Evolutionary conservation across 1,140 invertebrate species (phyloP), one percentile per base, ranked within the genome.

Genomic region (Saccostrea echinata): DNA sequence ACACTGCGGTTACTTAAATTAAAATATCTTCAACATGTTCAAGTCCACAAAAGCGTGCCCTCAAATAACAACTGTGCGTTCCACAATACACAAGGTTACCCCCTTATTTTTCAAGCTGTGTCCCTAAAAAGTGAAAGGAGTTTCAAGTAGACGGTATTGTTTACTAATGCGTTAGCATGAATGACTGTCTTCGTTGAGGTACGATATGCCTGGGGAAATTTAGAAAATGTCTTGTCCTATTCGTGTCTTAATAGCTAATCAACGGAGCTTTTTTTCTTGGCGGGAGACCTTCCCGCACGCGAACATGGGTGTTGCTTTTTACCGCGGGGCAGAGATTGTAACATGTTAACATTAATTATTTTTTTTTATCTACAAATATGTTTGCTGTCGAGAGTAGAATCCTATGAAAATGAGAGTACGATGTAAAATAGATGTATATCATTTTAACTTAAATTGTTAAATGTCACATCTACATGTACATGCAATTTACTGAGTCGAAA

Each of bases 161-260:
- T 76, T 76, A 76, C 68, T 76, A 76, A 76, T 76, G 27, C 68
- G 68, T 33, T 76, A 3, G 68, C 68, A 30, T 76, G 68, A 76
- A 76, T 76, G 68, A 76, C 24, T 27, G 11, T 33, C 68, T 18
- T 30, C 12, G 68, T 16, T 71, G 24, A 76, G 68, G 68, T 76
- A 18, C 27, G 68, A 11, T 76, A 27, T 27, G 68, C 68, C 68
- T 76, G 68, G 30, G 68, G 68, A 30, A 30, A 76, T 76, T 71
- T 30, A 16, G 1, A 76, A 76, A 64, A 76, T 27, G 68, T 71
- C 30, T 30, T 30, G 68, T 76, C 68, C 68, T 76, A 76, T 76
- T 12, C 13, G 27, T 76, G 68, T 76, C 68, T 76, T 30, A 30
- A 76, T 27, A 33, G 27, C 68, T 33, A 3, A 30, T 30, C 27